Conservation (phyloP, 2,888 invertebrate genomes). For the Lutraria lutraria region DNA sequence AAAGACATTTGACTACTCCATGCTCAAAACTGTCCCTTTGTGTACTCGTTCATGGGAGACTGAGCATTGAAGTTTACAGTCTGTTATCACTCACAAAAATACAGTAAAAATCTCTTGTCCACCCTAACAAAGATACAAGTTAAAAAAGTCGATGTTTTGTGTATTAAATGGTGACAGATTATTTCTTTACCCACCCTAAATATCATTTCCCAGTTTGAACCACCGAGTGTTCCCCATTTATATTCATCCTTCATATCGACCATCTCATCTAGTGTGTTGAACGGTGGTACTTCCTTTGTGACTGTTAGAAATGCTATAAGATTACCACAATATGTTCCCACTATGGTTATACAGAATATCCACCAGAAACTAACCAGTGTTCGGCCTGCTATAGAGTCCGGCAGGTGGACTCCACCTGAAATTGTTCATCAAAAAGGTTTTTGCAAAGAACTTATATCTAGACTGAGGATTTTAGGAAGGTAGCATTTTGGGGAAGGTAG, state of each 20-base stretch:
- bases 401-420: conserved; percentile 34
- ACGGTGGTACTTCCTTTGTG: conserved; percentile 74
- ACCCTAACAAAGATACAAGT: too few relatives aligned
- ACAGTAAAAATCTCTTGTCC: too few relatives aligned
- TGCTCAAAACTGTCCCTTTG: too few relatives aligned
- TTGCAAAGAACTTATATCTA: neutral
- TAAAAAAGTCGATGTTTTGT: too few relatives aligned
- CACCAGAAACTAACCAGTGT: conserved; percentile 76
- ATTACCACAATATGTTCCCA: conserved; percentile 82
- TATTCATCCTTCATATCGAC: conserved; percentile 68
- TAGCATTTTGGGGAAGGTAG: too few relatives aligned
- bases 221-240: conserved; percentile 74
- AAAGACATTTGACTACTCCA: too few relatives aligned
- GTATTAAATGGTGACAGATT: too few relatives aligned
- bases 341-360: conserved; percentile 77
- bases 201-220: conserved; percentile 59
- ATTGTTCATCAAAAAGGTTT: too few relatives aligned
- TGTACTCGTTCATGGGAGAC: too few relatives aligned
- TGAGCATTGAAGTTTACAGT: too few relatives aligned
- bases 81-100: too few relatives aligned
- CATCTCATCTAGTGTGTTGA: conserved; percentile 75
- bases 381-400: conserved; percentile 73
- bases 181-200: conserved; percentile 66
- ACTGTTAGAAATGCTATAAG: conserved; percentile 83
- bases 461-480: too few relatives aligned